Evolutionary conservation across 2,888 invertebrate genomes (phyloP).

Genomic region (Agrilus cyanescens): DNA sequence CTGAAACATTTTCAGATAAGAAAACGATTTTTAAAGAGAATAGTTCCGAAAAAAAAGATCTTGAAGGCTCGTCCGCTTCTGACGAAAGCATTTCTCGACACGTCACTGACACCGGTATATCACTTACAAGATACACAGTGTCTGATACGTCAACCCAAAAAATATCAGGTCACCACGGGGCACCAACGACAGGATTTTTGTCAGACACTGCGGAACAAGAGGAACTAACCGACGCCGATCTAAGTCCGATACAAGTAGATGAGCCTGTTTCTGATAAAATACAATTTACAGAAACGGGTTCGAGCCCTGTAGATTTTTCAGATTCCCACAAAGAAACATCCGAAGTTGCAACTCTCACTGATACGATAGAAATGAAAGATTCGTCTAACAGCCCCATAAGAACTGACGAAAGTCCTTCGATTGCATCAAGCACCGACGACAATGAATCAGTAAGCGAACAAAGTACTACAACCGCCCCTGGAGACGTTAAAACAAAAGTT

Average conservation of each 20-base stretch:
- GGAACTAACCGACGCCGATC: constrained; percentile 43
- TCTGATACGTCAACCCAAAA: constrained; percentile 37
- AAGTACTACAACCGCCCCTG: constrained; percentile 29
- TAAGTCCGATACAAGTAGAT: constrained; percentile 44
- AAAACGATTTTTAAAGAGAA: too few relatives aligned
- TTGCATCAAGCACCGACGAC: constrained; percentile 17
- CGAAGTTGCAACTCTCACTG: constrained; percentile 41
- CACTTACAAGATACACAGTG: constrained; percentile 38
- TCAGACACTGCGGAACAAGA: constrained; percentile 37
- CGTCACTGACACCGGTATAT: constrained; percentile 43
- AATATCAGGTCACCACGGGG: constrained; percentile 30
- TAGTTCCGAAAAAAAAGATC: constrained; percentile 1
- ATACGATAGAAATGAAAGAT: constrained; percentile 40
- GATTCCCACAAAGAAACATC: constrained; percentile 40
- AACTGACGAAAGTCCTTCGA: constrained; percentile 26
- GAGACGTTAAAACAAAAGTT: constrained; percentile 45
- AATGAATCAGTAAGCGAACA: constrained; percentile 30
- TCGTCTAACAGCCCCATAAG: constrained; percentile 41
- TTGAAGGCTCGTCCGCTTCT: constrained; percentile 30
- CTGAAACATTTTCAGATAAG: too few relatives aligned
- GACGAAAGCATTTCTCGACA: constrained; percentile 42
- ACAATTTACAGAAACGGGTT: constrained; percentile 37
- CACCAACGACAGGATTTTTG: constrained; percentile 34
- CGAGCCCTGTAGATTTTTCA: constrained; percentile 40
- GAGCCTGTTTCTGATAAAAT: constrained; percentile 35